Evolutionary conservation across 2,113 vertebrate species (phyloP), one percentile per base, ranked within the genome.

Genomic region (Podarcis muralis): DNA sequence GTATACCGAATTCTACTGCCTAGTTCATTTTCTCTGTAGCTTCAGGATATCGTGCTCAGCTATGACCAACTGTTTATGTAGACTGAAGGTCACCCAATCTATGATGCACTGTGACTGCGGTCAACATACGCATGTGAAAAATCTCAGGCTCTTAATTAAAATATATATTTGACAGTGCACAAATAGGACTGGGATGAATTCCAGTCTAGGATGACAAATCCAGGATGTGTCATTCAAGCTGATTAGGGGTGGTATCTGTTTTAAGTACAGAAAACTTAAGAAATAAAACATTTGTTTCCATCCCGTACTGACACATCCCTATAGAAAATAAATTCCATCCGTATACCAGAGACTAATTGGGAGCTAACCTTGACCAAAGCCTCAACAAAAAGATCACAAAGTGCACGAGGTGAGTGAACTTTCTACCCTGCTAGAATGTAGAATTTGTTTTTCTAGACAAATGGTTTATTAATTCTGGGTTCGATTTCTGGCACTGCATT

Each of bases 371-470:
- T 81, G 68, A 48, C 16, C 91, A 78, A 69, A 48, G 20, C 87
- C 35, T 80, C 84, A 79, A 77, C 81, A 15, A 53, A 0, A 0
- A 72, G 68, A 84, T 88, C 35, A 18, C 59, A 75, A 37, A 91
- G 75, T 80, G 62, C 30, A 90, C 22, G 62, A 57, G 74, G 88
- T 66, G 84, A 89, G 18, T 78, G 89, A 89, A 65, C 0, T 2
- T 74, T 87, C 77, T 48, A 1, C 79, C 16, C 77, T 30, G 57
- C 68, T 48, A 90, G 79, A 81, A 76, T 75, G 89, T n/a, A 53
- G 27, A 72, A 86, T 92, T 84, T n/a, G 16, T 72, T 68, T 81
- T 81, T 40, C 13, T 74, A 78, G 81, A 76, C 85, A 91, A 76
- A 92, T 68, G 71, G 69, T 25, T 88, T 25, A 78, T 80, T 12